Percentiles rank a stretch among this genome's conserved stretches.
These are phyloP conservation scores for Resseliella maxima DNA, from an alignment of 2,888 invertebrate species.

Conservation along the genomic window DNA sequence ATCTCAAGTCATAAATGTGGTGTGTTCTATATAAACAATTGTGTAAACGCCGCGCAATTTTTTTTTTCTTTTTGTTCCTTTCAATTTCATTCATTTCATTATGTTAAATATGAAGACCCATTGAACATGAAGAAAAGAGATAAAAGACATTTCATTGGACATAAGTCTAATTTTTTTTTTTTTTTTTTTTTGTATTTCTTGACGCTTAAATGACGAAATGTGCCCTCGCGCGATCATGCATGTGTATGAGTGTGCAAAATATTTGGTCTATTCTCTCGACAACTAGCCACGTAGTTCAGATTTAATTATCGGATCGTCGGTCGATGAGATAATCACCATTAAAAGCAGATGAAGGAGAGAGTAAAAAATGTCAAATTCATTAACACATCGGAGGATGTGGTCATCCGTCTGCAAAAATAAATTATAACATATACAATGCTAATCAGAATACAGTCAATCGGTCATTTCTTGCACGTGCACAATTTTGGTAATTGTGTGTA, in stretches of 20 bases:
- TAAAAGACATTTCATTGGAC: too few relatives aligned
- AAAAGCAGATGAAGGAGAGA: background rate
- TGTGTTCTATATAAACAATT: slow-evolving; percentile 44
- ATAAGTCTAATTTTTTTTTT: too few relatives aligned
- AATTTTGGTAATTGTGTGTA: too few relatives aligned
- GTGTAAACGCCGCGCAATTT: background rate
- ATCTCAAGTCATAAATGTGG: slow-evolving; percentile 23
- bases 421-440: background rate
- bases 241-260: too few relatives aligned
- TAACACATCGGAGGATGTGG: slow-evolving; percentile 3
- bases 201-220: too few relatives aligned
- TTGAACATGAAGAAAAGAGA: too few relatives aligned
- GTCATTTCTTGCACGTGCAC: background rate
- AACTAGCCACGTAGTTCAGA: background rate
- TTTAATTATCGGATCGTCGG: background rate
- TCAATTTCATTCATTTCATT: too few relatives aligned
- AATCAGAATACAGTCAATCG: background rate
- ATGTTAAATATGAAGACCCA: too few relatives aligned
- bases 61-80: background rate
- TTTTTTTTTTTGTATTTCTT: too few relatives aligned
- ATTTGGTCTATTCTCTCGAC: background rate
- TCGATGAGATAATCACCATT: background rate
- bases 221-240: too few relatives aligned
- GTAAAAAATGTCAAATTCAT: background rate
- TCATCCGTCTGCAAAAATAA: background rate